Base-by-base conservation (phyloP, 23 tunicate species). In the Clavelina lepadiformis region DNA sequence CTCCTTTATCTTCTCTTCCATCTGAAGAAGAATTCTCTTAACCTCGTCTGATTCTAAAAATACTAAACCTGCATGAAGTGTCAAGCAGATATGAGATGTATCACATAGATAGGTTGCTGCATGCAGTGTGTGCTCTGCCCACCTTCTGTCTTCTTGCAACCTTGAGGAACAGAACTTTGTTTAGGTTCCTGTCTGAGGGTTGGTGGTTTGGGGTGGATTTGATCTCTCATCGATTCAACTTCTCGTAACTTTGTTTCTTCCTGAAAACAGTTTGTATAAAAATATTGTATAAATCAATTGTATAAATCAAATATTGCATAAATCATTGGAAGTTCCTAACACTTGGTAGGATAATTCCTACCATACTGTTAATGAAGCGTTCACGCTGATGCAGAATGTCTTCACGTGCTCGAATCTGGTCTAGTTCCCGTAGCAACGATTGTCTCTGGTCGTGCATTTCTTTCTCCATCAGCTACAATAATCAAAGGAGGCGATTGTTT, bases 371-470 rank as follows among this genome's bases (percentile, higher is more conserved):
- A 33, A 89, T 51, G 18, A 71, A 7, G 33, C 54, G 37, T 75
- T 89, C 97, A 63, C 61, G 68, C 33, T 81, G 67, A 3, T 75
- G 79, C 11, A 89, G 51, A 35, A 52, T 35, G 24, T 81, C 80
- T 38, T 89, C 97, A 8, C 97, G 55, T 32, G 35, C 35, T 24
- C 78, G 62, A 18, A 89, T 71, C 32, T 81, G 71, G 19, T 89
- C 83, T 0, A 89, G 67, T 56, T 89, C 97, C 8, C 58, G 56
- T 1, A 89, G 72, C 21, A 89, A 65, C 19, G 69, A 30, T 45
- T 89, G 97, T 3, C 97, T 62, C 56, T 89, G 97, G 3, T 81
- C 74, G 63, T 89, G 88, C 61, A 89, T 70, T 19, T 89, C 97
- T 49, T 47, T 72, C 51, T 89, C 97, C 44, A 81, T 33, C 49